phyloP scores from a whole-genome alignment of 2,113 vertebrate species.

The Rattus rattus region DNA sequence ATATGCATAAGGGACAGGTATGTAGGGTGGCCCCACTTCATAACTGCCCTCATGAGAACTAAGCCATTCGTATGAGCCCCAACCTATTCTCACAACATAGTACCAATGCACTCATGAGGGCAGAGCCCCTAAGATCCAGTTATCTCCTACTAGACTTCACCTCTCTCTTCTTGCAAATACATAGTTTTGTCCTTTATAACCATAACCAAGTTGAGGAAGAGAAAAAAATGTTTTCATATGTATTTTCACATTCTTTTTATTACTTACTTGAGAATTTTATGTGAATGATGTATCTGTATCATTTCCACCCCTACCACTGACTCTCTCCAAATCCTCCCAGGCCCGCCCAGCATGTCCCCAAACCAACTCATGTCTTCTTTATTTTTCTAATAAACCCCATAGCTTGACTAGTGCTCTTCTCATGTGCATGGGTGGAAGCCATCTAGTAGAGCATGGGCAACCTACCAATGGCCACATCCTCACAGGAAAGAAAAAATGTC shows the following conservation, averaged over 20 bases:
- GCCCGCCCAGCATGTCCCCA: background rate
- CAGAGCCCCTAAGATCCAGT: background rate
- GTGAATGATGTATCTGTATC: too few relatives aligned
- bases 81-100: background rate
- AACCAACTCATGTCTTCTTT: background rate
- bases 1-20: background rate
- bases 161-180: too few relatives aligned
- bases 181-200: background rate
- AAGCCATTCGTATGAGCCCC: background rate
- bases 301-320: background rate
- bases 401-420: too few relatives aligned
- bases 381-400: background rate
- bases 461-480: too few relatives aligned
- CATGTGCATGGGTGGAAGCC: too few relatives aligned
- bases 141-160: background rate
- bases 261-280: background rate
- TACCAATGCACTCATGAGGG: background rate
- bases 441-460: background rate
- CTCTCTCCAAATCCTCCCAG: background rate
- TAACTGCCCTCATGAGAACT: background rate
- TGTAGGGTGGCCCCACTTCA: background rate
- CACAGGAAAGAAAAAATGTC: background rate
- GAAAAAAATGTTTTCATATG: too few relatives aligned
- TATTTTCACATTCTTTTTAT: background rate
- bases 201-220: too few relatives aligned